phyloP scores from a whole-genome alignment of 2,888 invertebrate species.

The Drosophila multiciliata region DNA sequence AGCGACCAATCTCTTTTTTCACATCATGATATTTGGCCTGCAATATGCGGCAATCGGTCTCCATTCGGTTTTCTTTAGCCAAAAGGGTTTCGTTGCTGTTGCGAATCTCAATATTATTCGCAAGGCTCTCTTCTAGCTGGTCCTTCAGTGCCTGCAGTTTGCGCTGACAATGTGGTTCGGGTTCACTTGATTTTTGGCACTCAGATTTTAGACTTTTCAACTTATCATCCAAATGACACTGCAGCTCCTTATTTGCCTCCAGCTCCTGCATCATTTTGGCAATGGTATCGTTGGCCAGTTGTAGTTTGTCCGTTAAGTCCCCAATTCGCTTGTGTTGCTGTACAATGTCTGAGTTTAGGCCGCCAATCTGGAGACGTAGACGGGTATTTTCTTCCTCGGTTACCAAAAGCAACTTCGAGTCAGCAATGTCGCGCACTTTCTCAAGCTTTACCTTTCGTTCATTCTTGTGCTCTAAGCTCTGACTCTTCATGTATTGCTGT shows the following conservation, averaged over 20 bases:
- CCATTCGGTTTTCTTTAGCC: constrained; percentile 27
- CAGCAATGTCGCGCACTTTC: constrained; percentile 55
- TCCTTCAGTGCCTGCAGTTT: constrained; percentile 42
- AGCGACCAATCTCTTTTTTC: constrained; percentile 64
- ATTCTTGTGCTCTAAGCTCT: constrained; percentile 25
- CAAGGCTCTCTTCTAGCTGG: constrained; percentile 49
- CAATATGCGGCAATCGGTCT: constrained; percentile 80
- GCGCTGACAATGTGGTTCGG: constrained; percentile 47
- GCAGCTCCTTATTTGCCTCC: constrained; percentile 5
- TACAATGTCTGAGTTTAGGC: constrained; percentile 65
- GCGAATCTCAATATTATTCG: constrained; percentile 5
- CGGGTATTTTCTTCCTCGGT: constrained; percentile 67
- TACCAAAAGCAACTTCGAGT: not conserved
- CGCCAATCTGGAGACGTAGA: constrained; percentile 74
- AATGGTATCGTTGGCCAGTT: constrained; percentile 1
- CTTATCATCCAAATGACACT: constrained; percentile 32
- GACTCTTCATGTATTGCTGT: constrained; percentile 9
- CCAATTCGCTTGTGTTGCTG: constrained; percentile 7
- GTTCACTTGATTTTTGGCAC: constrained; percentile 30
- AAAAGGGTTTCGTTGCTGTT: not conserved
- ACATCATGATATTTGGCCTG: constrained; percentile 83
- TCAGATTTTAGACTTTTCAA: constrained; percentile 11
- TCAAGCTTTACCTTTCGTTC: constrained; percentile 68
- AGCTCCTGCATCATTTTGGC: constrained; percentile 26
- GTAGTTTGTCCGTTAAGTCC: constrained; percentile 19